Evolutionary conservation across 2,888 invertebrate species (phyloP).

Genomic region (Tachina grossa): DNA sequence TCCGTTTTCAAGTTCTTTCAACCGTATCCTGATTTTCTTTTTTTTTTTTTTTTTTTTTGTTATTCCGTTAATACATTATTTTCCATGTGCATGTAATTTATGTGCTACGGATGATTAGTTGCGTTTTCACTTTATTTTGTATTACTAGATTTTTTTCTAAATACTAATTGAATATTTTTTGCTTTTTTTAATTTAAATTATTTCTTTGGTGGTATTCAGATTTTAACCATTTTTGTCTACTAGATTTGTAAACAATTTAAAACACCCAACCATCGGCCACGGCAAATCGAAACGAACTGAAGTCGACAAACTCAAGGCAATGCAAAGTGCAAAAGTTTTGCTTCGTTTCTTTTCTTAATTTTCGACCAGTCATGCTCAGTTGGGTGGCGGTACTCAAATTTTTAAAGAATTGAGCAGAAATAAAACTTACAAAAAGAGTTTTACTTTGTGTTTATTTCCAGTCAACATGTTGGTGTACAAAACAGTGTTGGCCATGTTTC

Average conservation of each 20-base stretch:
- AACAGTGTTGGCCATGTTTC: slow-evolving; percentile 16
- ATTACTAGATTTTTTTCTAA: slow-evolving; percentile 19
- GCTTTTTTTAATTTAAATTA: neutral
- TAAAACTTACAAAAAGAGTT: slow-evolving; percentile 36
- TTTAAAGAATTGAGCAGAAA: slow-evolving; percentile 29
- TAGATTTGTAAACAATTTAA: slow-evolving; percentile 71
- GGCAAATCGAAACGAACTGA: slow-evolving; percentile 82
- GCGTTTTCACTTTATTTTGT: slow-evolving; percentile 26
- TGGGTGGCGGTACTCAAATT: slow-evolving; percentile 32
- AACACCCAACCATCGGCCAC: slow-evolving; percentile 80
- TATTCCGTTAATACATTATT: slow-evolving; percentile 10
- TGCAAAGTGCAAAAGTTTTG: slow-evolving; percentile 54
- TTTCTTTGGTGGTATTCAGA: neutral
- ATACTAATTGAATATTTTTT: neutral
- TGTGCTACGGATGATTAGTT: slow-evolving; percentile 52
- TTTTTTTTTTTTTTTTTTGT: slow-evolving; percentile 7
- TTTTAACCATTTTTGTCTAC: slow-evolving; percentile 26
- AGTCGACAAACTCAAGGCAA: slow-evolving; percentile 70
- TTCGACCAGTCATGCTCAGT: slow-evolving; percentile 68
- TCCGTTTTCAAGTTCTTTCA: slow-evolving; percentile 62
- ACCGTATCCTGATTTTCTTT: slow-evolving; percentile 57
- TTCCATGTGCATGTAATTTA: slow-evolving; percentile 31
- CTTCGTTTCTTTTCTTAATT: slow-evolving; percentile 66
- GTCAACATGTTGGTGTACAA: slow-evolving; percentile 51
- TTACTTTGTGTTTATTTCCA: slow-evolving; percentile 47